A percentile compares a stretch with the other conserved stretches of the same genome.
Conservation (phyloP, 2,888 invertebrate species). For the Macrosiphum euphorbiae region DNA sequence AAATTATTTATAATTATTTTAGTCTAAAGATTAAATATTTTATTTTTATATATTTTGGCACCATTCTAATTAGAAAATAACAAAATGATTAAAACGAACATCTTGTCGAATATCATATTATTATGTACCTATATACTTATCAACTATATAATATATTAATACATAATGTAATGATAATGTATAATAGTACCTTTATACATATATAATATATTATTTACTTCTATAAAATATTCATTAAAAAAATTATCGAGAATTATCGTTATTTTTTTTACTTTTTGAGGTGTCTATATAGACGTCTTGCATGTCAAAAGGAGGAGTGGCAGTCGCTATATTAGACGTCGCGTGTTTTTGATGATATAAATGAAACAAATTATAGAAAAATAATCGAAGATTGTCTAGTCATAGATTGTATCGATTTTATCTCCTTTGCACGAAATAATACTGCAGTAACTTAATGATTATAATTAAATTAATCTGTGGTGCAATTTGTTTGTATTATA, state of each 20-base stretch:
- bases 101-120: neutral
- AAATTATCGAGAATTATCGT: slow-evolving; percentile 36
- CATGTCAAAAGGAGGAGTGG: slow-evolving; percentile 57
- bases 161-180: neutral
- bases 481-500: neutral
- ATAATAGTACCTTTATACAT: neutral
- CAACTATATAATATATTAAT: neutral
- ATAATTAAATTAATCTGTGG: neutral
- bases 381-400: slow-evolving; percentile 22
- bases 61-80: neutral
- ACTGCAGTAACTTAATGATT: slow-evolving; percentile 16
- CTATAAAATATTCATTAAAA: slow-evolving; percentile 41
- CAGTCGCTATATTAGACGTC: slow-evolving; percentile 28
- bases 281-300: slow-evolving; percentile 57
- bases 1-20: neutral
- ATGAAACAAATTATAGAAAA: slow-evolving; percentile 18
- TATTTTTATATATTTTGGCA: neutral
- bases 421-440: slow-evolving; percentile 20
- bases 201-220: slow-evolving; percentile 8
- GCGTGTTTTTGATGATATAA: slow-evolving; percentile 49
- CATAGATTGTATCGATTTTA: slow-evolving; percentile 17
- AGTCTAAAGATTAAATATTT: neutral
- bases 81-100: neutral
- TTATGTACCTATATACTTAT: neutral
- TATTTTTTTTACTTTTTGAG: slow-evolving; percentile 8